Conservation (phyloP, 2,888 invertebrate genomes). For the Drosophila planitibia region DNA sequence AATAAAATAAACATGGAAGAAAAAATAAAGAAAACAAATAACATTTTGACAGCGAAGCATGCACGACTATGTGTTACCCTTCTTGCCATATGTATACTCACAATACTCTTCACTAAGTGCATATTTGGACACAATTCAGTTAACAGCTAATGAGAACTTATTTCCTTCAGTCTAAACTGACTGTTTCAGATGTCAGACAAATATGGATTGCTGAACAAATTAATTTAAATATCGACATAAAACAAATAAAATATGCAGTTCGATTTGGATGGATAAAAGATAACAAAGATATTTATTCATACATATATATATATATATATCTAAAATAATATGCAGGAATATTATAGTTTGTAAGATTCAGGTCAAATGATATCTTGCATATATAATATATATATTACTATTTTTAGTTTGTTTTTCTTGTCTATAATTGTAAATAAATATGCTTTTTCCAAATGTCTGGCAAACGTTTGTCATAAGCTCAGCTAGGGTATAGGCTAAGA, state of each 20-base stretch:
- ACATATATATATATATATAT: not conserved
- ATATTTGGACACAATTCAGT: not conserved
- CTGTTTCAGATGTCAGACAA: not conserved
- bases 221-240: not conserved
- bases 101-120: not conserved
- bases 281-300: not conserved
- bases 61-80: conserved; percentile 14
- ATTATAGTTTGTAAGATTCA: not conserved
- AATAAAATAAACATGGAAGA: conserved; percentile 62
- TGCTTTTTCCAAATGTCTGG: no score
- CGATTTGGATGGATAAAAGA: not conserved
- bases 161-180: not conserved
- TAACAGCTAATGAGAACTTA: not conserved
- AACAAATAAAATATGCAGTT: not conserved
- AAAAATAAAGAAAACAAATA: conserved; percentile 40
- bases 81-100: not conserved
- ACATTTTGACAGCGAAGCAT: not conserved
- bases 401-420: not conserved
- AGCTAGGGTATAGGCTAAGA: conserved; percentile 24
- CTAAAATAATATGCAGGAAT: not conserved
- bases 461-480: not conserved
- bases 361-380: not conserved
- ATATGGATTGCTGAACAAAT: not conserved
- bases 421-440: not conserved
- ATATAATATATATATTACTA: not conserved